Conservation (phyloP, 2,113 vertebrate genomes). For the Corynorhinus townsendii region DNA sequence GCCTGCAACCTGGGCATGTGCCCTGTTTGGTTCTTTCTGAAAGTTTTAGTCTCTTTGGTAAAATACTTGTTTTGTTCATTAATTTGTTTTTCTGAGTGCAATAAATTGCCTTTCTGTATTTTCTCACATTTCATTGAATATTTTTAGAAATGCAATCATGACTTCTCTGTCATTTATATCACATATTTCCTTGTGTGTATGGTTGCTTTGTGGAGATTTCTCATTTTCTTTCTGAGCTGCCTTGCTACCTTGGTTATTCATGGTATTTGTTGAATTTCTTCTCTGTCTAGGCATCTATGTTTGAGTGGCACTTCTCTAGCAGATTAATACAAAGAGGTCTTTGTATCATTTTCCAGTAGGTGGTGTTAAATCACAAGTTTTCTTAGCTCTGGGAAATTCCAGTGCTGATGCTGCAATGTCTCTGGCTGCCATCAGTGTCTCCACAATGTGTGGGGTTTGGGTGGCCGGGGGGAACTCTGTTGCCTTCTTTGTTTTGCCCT, state of each 20-base stretch:
- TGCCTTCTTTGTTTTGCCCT: not conserved
- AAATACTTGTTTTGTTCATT: not conserved
- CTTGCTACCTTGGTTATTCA: not conserved
- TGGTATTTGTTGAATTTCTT: not conserved
- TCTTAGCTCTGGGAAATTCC: not conserved
- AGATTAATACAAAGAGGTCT: not conserved
- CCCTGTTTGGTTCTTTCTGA: not conserved
- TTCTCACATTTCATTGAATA: not conserved
- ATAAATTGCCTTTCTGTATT: not conserved
- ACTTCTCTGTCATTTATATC: not conserved
- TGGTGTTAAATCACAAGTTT: not conserved
- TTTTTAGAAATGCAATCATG: not conserved
- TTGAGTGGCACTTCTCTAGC: not conserved
- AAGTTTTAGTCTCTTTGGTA: not conserved
- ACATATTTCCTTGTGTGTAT: not conserved
- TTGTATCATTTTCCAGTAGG: not conserved
- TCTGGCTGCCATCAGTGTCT: not conserved
- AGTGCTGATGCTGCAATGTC: not conserved
- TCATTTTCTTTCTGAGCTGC: not conserved
- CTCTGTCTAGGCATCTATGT: not conserved
- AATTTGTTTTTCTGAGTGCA: not conserved
- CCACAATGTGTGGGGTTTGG: not conserved
- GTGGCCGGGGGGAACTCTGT: not conserved
- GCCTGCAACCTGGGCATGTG: too few relatives aligned
- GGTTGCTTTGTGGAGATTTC: not conserved